Percentiles rank a stretch among this genome's conserved stretches.
Conservation (phyloP, 2,888 invertebrate species). For the Andrena minutula region DNA sequence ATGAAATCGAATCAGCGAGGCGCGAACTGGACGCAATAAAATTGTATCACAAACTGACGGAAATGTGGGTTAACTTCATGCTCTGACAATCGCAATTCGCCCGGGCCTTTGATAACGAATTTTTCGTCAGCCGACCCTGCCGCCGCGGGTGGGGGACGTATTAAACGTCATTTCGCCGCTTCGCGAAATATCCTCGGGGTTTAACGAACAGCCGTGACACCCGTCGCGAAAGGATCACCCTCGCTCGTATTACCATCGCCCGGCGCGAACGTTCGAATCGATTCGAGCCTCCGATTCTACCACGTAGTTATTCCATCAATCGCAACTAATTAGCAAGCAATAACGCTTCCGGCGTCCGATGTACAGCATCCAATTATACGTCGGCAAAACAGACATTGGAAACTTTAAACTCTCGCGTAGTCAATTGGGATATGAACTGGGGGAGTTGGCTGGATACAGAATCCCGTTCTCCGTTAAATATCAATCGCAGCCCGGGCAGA, state of each 20-base stretch:
- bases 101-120: constrained; percentile 37
- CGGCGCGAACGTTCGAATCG: no score
- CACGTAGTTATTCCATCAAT: no score
- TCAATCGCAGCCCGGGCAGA: neutral
- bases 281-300: no score
- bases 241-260: no score
- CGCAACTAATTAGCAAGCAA: no score
- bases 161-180: constrained; percentile 42
- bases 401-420: no score
- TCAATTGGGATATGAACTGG: no score
- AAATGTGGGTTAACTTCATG: constrained; percentile 53
- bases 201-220: constrained; percentile 18
- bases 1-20: constrained; percentile 42
- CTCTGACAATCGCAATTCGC: constrained; percentile 45
- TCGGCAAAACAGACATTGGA: no score
- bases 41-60: constrained; percentile 56
- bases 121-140: constrained; percentile 28
- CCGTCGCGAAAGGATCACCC: neutral
- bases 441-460: no score
- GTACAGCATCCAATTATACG: no score
- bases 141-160: neutral
- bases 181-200: constrained; percentile 16
- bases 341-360: no score
- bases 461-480: no score
- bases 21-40: constrained; percentile 37